phyloP scores from a whole-genome alignment of 1,140 invertebrate species.

The Habropoda laboriosa region DNA sequence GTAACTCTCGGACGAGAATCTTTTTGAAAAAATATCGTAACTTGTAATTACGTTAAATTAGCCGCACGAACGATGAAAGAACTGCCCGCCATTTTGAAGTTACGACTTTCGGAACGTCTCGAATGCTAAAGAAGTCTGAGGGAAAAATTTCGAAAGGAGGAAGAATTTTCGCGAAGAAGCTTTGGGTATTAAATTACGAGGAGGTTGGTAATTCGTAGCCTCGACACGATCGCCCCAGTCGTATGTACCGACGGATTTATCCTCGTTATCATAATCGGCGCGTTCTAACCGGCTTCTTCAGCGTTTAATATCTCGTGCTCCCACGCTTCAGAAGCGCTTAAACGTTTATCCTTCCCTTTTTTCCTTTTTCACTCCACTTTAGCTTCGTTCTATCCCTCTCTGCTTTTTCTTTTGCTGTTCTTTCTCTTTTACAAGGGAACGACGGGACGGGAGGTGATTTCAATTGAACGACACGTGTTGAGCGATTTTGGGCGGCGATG shows the following conservation, averaged over 20 bases:
- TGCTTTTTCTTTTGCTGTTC: neutral
- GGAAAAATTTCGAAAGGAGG: neutral
- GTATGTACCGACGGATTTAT: neutral
- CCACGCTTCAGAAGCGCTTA: neutral
- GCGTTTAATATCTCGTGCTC: neutral
- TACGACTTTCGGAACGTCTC: neutral
- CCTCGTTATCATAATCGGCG: slow-evolving; percentile 30
- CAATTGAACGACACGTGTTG: neutral
- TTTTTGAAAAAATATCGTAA: neutral
- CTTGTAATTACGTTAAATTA: neutral
- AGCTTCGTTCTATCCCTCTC: neutral
- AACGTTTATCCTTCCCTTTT: neutral
- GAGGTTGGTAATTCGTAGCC: neutral
- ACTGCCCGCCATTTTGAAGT: neutral
- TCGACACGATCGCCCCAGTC: neutral
- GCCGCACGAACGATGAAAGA: neutral
- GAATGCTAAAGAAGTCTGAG: neutral
- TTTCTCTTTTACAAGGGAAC: neutral
- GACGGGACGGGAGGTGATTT: neutral
- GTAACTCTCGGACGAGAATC: neutral
- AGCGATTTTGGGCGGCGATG: neutral
- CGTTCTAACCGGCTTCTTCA: neutral
- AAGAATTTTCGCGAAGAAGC: neutral
- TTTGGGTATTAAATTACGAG: slow-evolving; percentile 11
- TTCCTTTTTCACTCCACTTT: no score